Evolutionary conservation across 1,140 invertebrate genomes (phyloP).

Genomic region (Drosophila nigromelanica): DNA sequence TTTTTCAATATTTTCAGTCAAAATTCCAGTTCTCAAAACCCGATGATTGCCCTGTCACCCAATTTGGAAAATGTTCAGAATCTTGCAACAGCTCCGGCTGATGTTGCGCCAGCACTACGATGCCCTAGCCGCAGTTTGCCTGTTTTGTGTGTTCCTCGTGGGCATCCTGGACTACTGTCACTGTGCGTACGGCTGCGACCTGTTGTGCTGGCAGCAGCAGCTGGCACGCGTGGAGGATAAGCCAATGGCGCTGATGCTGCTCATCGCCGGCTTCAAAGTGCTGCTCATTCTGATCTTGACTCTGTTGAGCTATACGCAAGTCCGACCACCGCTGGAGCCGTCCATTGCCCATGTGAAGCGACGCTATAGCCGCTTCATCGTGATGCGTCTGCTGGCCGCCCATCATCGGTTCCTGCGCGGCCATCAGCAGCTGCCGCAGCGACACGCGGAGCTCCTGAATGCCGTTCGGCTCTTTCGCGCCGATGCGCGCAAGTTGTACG

Average conservation of each 20-base stretch:
- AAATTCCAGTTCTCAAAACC: slow-evolving; percentile 10
- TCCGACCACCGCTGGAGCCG: not conserved
- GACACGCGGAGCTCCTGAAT: slow-evolving; percentile 14
- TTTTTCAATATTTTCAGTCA: slow-evolving; percentile 11
- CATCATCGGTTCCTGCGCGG: slow-evolving; percentile 30
- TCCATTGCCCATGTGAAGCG: slow-evolving; percentile 29
- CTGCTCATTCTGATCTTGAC: slow-evolving; percentile 31
- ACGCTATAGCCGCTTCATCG: slow-evolving; percentile 51
- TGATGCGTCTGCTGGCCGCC: slow-evolving; percentile 55
- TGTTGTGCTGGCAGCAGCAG: slow-evolving; percentile 42
- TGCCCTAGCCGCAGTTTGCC: slow-evolving; percentile 6
- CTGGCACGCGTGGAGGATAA: not conserved
- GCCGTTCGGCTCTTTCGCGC: slow-evolving; percentile 47
- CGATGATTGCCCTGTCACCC: not conserved
- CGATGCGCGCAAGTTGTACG: slow-evolving; percentile 49
- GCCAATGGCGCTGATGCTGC: slow-evolving; percentile 31
- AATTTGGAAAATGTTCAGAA: slow-evolving; percentile 18
- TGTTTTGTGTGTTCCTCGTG: slow-evolving; percentile 9
- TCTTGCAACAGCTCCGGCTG: not conserved
- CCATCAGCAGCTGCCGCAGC: not conserved
- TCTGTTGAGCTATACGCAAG: slow-evolving; percentile 24
- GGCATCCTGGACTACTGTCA: slow-evolving; percentile 35
- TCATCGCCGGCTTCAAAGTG: slow-evolving; percentile 31
- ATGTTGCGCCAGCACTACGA: slow-evolving; percentile 21
- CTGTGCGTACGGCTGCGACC: slow-evolving; percentile 18